phyloP scores from a whole-genome alignment of 2,797 vertebrate species.

The Mormyrops boulengeri region DNA sequence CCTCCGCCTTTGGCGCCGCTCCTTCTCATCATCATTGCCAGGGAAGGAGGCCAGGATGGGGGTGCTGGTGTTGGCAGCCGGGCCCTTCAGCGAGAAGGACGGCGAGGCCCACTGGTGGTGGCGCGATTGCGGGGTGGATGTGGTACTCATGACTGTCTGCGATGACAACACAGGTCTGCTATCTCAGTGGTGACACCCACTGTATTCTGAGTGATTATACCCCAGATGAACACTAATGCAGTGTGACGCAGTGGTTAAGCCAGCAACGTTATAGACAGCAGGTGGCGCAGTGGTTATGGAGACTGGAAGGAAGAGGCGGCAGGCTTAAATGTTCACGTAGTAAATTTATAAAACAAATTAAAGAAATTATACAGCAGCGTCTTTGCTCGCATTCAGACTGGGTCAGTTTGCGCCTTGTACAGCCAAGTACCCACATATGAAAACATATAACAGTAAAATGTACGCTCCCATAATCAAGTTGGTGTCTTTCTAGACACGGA shows the following conservation, averaged over 20 bases:
- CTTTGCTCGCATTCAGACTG: not conserved
- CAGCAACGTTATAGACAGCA: not conserved
- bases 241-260: not conserved
- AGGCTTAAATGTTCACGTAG: not conserved
- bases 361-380: not conserved
- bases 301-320: not conserved
- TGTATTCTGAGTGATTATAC: not conserved
- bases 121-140: conserved; percentile 54
- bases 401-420: not conserved
- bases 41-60: conserved; percentile 69
- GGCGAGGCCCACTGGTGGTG: conserved; percentile 50
- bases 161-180: not conserved
- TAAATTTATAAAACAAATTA: not conserved
- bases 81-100: conserved; percentile 45
- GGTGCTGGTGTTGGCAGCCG: conserved; percentile 60
- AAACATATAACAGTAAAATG: not conserved
- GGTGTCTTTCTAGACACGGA: not conserved
- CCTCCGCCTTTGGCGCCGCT: conserved; percentile 74
- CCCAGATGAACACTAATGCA: not conserved
- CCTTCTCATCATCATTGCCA: conserved; percentile 81
- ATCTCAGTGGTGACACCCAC: not conserved
- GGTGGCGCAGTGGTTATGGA: not conserved
- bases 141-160: conserved; percentile 41
- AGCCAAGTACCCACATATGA: not conserved
- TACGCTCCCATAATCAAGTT: not conserved